Conservation (phyloP, 2,888 invertebrate genomes). For the Nymphalis c-album region DNA sequence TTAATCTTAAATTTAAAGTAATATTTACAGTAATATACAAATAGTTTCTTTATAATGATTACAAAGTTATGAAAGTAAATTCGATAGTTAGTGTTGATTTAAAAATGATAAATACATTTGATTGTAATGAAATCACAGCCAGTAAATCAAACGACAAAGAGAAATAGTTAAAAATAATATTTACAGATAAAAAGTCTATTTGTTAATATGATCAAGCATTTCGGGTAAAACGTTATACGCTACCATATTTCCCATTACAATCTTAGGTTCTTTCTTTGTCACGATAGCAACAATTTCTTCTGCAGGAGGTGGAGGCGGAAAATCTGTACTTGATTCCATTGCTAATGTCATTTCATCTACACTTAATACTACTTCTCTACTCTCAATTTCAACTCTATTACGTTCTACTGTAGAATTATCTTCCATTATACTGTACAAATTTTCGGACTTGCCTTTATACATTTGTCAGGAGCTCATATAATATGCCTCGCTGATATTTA, state of each 20-base stretch:
- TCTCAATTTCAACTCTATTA: conserved; percentile 74
- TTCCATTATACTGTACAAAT: conserved; percentile 82
- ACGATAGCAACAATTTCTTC: conserved; percentile 78
- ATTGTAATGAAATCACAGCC: conserved; percentile 52
- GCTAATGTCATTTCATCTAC: conserved; percentile 74
- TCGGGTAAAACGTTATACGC: conserved; percentile 78
- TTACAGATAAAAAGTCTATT: conserved; percentile 41
- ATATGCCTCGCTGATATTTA: conserved; percentile 84
- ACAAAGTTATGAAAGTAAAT: conserved; percentile 51
- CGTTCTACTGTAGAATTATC: conserved; percentile 71
- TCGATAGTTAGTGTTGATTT: conserved; percentile 49
- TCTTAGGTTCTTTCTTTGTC: conserved; percentile 76
- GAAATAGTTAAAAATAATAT: conserved; percentile 27
- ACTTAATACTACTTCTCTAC: conserved; percentile 76
- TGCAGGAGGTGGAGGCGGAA: conserved; percentile 69
- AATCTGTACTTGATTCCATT: conserved; percentile 60
- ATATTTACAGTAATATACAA: conserved; percentile 57
- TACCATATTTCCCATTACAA: conserved; percentile 74
- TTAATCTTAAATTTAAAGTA: conserved; percentile 54
- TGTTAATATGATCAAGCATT: conserved; percentile 75
- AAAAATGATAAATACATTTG: conserved; percentile 39
- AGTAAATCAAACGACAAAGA: conserved; percentile 46
- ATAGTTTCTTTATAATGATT: conserved; percentile 38
- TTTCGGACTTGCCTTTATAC: conserved; percentile 80
- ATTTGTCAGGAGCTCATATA: conserved; percentile 89